Base-by-base conservation (phyloP, 2,797 vertebrate genomes). In the Buphagus erythrorhynchus region DNA sequence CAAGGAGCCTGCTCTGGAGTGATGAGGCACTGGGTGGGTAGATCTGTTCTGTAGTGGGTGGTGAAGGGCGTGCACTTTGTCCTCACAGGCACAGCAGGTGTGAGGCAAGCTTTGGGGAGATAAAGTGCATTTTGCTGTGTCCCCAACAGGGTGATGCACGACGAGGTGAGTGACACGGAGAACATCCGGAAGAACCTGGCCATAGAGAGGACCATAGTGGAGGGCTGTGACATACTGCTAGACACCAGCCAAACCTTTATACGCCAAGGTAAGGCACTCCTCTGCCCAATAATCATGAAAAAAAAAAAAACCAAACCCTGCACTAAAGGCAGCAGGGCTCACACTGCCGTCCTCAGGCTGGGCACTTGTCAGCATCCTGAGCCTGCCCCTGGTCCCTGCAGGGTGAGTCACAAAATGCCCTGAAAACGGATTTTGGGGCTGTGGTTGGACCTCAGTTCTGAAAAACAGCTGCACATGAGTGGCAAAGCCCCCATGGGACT, bases 191-290 rank as follows among this genome's bases (percentile, higher is more conserved):
- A 99, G 98, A 99, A 99, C 96, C 98, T 99, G 79, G 99, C 99
- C 91, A 99, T 99, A 80, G 99, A 99, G 96, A 98, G 99, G 96
- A 99, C 99, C 97, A 99, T 99, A 45, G 99, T 99, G 52, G 99
- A 99, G 94, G 99, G 99, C 55, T 99, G 99, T 93, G 99, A 99
- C 97, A 99, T 99, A 94, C 96, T 99, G 86, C 97, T 99, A 93
- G 99, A 99, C 87, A 99, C 99, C 92, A 99, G 99, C 95, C 99
- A 99, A 91, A 99, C 99, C 26, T 99, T 99, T 78, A 99, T 99
- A 95, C 98, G 99, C 68, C 99, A 99, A 98, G 99, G 99, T 99
- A 97, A 98, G 97, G 54, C 57, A 15, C 65, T 49, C 13, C 58
- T 45, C 58, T 73, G 10, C 28, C 25, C 68, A 6, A 11, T 10